Base-by-base conservation (phyloP, 92 coral and sea anemone species). In the Siderastrea siderea region DNA sequence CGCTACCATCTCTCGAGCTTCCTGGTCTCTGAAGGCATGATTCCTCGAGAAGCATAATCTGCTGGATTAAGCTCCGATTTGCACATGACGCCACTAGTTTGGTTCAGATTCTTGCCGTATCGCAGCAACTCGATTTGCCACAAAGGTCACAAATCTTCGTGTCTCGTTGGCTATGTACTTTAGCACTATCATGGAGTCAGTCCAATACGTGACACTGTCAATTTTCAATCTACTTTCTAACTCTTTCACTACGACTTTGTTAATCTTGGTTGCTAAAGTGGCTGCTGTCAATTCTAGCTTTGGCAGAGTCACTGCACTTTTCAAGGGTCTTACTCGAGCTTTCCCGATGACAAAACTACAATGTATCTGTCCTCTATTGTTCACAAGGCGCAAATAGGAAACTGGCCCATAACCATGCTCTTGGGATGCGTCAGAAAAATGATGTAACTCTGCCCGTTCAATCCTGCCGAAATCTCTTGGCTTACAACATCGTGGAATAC, bases 391-490 rank as follows among this genome's bases (percentile, higher is more conserved):
- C 49, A 93, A 62, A 74, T 93, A 90, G 17, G 94, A 93, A 17
- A 61, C 96, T 80, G 96, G 84, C 60, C 94, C 96, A 77, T 83
- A 93, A 60, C 94, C 96, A 74, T 93, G 96, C 81, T 86, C 96
- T 78, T 90, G 90, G 7, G 93, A 90, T 12, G 80, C 85, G 15
- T 85, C 89, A 12, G 89, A 65, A 61, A 26, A 26, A 26, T 26
- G 38, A 26, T 26, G 38, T 26, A 26, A 26, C 38, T 26, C 38
- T 26, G 38, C 38, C 38, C 38, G 38, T 26, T 26, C 38, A 26
- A 26, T 26, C 38, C 38, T 26, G 38, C 38, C 38, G 38, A 26
- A 26, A 26, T 26, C 38, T 26, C 38, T 26, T 26, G 38, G 38
- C 38, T 26, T 26, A 26, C 38, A 26, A 26, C 38, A 26, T 26